Evolutionary conservation across 2,888 invertebrate genomes (phyloP).

Genomic region (Seladonia tumulorum): DNA sequence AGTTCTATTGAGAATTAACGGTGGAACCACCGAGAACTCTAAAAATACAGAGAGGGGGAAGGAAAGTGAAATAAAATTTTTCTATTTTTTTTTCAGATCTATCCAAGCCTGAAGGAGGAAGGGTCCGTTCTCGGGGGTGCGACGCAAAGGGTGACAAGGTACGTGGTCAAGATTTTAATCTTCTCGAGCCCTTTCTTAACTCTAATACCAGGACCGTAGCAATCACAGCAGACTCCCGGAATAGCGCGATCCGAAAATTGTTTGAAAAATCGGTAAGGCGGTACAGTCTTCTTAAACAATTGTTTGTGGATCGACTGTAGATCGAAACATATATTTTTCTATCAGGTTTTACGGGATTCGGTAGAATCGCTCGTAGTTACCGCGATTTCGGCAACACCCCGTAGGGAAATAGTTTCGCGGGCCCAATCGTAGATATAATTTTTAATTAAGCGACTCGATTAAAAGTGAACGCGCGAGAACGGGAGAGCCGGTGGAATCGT

Average conservation of each 20-base stretch:
- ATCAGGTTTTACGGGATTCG: too few relatives aligned
- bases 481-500: background rate
- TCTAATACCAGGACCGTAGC: background rate
- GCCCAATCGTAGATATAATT: background rate
- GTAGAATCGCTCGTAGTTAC: background rate
- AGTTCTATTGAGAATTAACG: too few relatives aligned
- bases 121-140: slow-evolving; percentile 81
- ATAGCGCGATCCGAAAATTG: background rate
- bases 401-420: background rate
- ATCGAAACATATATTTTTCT: too few relatives aligned
- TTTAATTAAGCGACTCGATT: background rate
- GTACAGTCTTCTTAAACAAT: background rate
- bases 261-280: background rate
- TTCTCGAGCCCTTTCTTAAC: background rate
- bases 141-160: slow-evolving; percentile 83
- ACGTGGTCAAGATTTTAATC: slow-evolving; percentile 38
- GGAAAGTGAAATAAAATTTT: background rate
- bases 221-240: background rate
- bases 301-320: background rate
- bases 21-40: too few relatives aligned
- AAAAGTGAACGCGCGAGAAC: background rate
- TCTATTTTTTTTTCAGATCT: slow-evolving; percentile 77
- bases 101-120: slow-evolving; percentile 81
- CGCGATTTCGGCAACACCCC: background rate
- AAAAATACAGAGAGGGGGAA: background rate